Evolutionary conservation across 92 coral and sea anemone species (phyloP).

Genomic region (Epizoanthus stellaris): DNA sequence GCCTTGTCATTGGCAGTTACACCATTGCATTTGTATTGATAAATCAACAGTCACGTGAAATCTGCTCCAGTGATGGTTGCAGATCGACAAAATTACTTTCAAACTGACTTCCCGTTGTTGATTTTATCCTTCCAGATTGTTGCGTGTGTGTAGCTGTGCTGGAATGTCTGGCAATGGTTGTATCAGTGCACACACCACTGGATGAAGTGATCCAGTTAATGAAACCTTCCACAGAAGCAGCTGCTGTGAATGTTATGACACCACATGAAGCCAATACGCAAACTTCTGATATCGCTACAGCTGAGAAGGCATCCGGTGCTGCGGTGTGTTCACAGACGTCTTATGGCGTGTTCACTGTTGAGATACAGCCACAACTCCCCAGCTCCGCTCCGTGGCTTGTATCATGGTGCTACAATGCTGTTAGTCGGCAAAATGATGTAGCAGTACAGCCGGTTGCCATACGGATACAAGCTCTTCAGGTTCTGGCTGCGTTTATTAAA

Average conservation of each 20-base stretch:
- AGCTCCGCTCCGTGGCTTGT: slow-evolving; percentile 72
- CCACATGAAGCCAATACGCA: neutral
- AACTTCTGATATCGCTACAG: neutral
- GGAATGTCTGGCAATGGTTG: slow-evolving; percentile 88
- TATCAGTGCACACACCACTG: slow-evolving; percentile 91
- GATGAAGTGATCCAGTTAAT: slow-evolving; percentile 78
- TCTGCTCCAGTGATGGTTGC: too few species aligned
- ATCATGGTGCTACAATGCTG: slow-evolving; percentile 55
- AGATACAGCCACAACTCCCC: slow-evolving; percentile 31
- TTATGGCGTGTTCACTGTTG: neutral
- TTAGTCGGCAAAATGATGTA: slow-evolving; percentile 45
- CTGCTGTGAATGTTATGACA: neutral
- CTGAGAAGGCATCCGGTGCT: slow-evolving; percentile 22
- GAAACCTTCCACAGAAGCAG: slow-evolving; percentile 51
- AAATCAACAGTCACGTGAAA: too few species aligned
- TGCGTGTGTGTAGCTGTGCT: slow-evolving; percentile 73
- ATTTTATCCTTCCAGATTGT: slow-evolving; percentile 57
- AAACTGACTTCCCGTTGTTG: too few species aligned
- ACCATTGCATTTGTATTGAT: too few species aligned
- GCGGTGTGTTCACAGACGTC: slow-evolving; percentile 13
- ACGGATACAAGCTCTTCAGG: slow-evolving; percentile 86
- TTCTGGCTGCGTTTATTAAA: slow-evolving; percentile 87
- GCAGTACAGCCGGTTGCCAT: slow-evolving; percentile 62
- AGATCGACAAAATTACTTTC: too few species aligned
- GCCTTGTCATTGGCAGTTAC: too few species aligned